phyloP scores from a whole-genome alignment of 2,797 vertebrate genomes.

The Ibycter americanus region DNA sequence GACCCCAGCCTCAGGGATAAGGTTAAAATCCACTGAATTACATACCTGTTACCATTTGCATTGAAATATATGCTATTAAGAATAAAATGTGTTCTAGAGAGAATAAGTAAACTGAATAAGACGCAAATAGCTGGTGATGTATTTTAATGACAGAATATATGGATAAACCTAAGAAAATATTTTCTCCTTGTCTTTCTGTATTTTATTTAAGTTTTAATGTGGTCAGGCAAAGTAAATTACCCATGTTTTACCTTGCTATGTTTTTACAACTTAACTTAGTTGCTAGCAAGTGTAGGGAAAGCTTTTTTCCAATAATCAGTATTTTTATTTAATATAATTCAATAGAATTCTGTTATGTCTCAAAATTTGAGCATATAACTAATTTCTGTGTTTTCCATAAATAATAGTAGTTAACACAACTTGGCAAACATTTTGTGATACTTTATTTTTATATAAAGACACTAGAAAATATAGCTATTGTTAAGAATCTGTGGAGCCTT shows the following conservation, averaged over 20 bases:
- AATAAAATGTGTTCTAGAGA: neutral
- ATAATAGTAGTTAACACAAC: neutral
- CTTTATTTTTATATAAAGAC: neutral
- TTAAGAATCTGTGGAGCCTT: neutral
- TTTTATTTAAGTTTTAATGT: neutral
- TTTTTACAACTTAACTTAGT: neutral
- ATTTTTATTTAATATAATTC: neutral
- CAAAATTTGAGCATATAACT: neutral
- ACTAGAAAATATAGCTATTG: neutral
- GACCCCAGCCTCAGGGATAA: constrained; percentile 99
- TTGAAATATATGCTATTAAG: neutral
- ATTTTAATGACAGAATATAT: neutral
- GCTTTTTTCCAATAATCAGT: neutral
- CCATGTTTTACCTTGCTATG: neutral
- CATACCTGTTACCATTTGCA: neutral
- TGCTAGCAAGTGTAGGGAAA: neutral
- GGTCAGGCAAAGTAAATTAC: neutral
- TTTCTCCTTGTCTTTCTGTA: neutral
- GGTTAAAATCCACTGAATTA: constrained; percentile 74
- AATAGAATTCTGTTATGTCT: neutral
- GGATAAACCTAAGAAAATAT: neutral
- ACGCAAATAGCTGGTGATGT: neutral
- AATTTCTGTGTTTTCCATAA: neutral
- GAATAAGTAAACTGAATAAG: neutral
- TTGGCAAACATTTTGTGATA: neutral